These are phyloP conservation scores for Cepphus grylle DNA, from an alignment of 2,113 vertebrate genomes.

Conservation along the genomic window DNA sequence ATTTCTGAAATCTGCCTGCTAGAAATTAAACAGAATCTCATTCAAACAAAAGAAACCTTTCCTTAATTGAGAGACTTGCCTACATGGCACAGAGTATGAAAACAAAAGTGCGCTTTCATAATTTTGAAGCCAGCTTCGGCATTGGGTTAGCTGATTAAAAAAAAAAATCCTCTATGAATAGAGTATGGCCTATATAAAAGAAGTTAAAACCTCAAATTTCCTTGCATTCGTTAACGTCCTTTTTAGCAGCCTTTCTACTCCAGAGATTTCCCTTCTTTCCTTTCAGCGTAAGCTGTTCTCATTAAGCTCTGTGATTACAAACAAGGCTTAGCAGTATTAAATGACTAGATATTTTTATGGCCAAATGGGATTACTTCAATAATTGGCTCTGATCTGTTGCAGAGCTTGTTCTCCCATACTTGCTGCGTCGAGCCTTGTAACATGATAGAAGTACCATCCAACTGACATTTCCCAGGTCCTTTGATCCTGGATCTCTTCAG, in stretches of 20 bases:
- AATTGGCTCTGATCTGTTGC: slow-evolving; percentile 57
- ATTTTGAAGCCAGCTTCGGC: background rate
- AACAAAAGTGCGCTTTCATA: background rate
- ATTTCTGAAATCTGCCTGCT: slow-evolving; percentile 38
- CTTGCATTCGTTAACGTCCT: slow-evolving; percentile 13
- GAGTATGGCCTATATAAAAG: background rate
- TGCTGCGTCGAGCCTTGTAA: background rate
- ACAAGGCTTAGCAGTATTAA: slow-evolving; percentile 55
- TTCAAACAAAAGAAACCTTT: slow-evolving; percentile 33
- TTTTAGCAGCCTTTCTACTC: slow-evolving; percentile 32
- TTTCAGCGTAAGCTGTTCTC: slow-evolving; percentile 47
- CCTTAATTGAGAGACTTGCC: slow-evolving; percentile 2
- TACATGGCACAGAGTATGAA: background rate
- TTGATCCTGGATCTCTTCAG: background rate
- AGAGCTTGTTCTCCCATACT: background rate
- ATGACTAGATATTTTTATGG: slow-evolving; percentile 55
- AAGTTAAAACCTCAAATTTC: slow-evolving; percentile 46
- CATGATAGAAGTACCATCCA: background rate
- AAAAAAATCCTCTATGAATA: background rate
- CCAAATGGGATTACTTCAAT: slow-evolving; percentile 57
- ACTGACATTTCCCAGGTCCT: background rate
- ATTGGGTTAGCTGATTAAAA: background rate
- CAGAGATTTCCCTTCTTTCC: slow-evolving; percentile 33
- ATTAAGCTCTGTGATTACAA: slow-evolving; percentile 64
- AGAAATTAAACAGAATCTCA: slow-evolving; percentile 23